Evolutionary conservation across 2,113 vertebrate species (phyloP).

Genomic region (Columbina picui): DNA sequence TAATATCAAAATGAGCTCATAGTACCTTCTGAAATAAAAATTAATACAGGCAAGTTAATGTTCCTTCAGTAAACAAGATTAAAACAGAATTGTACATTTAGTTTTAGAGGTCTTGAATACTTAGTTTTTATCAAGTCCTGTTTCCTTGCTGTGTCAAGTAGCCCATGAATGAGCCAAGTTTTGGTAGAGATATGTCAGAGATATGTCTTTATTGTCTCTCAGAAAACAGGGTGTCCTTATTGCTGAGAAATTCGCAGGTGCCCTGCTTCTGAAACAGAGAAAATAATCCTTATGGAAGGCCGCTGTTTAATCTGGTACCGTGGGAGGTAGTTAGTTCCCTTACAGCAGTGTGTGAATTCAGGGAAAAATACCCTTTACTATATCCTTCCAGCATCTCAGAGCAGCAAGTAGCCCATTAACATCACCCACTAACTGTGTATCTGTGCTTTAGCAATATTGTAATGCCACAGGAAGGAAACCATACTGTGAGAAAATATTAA

Average conservation of each 20-base stretch:
- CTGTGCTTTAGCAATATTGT: neutral
- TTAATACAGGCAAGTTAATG: neutral
- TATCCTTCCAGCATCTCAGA: neutral
- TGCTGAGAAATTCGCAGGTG: neutral
- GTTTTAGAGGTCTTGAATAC: neutral
- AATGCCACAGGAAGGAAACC: neutral
- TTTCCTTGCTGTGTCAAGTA: neutral
- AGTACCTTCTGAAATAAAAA: neutral
- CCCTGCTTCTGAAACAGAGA: neutral
- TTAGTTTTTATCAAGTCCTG: neutral
- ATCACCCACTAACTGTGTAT: neutral
- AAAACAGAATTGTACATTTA: neutral
- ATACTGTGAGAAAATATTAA: neutral
- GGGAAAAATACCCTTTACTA: neutral
- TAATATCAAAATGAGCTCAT: neutral
- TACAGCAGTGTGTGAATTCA: fast-evolving
- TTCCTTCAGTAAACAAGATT: neutral
- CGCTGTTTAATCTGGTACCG: neutral
- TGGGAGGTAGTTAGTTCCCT: neutral
- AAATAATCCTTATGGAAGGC: neutral
- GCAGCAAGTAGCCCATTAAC: neutral
- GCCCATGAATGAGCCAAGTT: neutral
- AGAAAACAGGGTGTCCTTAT: neutral
- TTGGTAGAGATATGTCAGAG: neutral
- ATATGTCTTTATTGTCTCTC: neutral